Conservation (phyloP, 2,888 invertebrate genomes). For the Seladonia tumulorum region DNA sequence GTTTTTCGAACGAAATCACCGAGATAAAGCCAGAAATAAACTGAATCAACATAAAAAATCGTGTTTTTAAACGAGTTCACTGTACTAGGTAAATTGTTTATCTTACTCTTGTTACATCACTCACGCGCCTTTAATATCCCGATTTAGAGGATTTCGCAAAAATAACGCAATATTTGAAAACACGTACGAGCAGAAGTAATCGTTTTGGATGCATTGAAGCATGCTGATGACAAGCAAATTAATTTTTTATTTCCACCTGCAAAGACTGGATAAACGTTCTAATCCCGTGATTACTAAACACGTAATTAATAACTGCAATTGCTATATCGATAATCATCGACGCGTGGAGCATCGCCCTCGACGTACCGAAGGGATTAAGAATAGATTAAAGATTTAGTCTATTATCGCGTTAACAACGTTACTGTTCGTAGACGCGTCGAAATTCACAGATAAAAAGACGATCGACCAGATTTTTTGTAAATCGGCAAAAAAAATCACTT, state of each 20-base stretch:
- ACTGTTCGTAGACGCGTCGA: neutral
- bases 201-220: neutral
- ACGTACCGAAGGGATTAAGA: conserved; percentile 4
- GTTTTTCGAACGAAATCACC: conserved; percentile 16
- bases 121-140: neutral
- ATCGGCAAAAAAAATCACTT: neutral
- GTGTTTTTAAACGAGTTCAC: neutral
- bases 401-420: neutral
- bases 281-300: conserved; percentile 18
- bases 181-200: neutral
- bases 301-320: conserved; percentile 5
- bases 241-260: neutral
- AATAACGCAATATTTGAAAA: neutral
- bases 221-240: neutral
- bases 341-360: neutral
- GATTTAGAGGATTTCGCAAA: neutral
- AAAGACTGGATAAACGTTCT: neutral
- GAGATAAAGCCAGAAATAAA: conserved; percentile 8
- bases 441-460: neutral
- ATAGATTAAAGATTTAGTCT: conserved; percentile 17
- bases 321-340: neutral
- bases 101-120: neutral
- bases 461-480: neutral
- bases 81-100: conserved; percentile 10
- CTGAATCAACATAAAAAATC: neutral